Percentiles rank a stretch among this genome's conserved stretches.
These are phyloP conservation scores for Orbicella faveolata DNA, from an alignment of 64 coral and sea anemone genomes.

Conservation along the genomic window DNA sequence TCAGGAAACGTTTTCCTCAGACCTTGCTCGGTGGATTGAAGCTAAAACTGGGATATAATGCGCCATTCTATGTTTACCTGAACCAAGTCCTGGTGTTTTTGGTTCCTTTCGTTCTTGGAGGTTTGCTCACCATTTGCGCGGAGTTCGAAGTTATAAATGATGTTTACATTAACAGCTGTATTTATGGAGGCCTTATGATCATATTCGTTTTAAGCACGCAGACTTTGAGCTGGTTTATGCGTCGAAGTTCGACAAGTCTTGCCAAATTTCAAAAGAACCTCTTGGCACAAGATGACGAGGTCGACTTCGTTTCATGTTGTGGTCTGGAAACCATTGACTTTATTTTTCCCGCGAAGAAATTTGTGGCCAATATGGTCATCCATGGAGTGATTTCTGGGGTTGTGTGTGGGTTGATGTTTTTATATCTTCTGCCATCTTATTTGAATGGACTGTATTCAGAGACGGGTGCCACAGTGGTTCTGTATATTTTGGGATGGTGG, in stretches of 20 bases:
- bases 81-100: conserved; percentile 84
- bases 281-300: conserved; percentile 86
- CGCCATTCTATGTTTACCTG: conserved; percentile 85
- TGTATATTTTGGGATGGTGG: conserved; percentile 78
- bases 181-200: conserved; percentile 72
- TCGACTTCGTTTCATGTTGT: conserved; percentile 96
- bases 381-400: conserved; percentile 71
- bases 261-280: conserved; percentile 74
- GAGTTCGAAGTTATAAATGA: conserved; percentile 66
- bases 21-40: conserved; percentile 84
- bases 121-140: conserved; percentile 73
- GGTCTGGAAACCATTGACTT: conserved; percentile 82
- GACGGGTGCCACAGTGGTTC: conserved; percentile 47
- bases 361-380: conserved; percentile 56
- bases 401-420: conserved; percentile 69
- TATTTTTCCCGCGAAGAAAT: conserved; percentile 72
- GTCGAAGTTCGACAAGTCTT: conserved; percentile 51
- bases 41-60: conserved; percentile 81
- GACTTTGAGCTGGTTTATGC: conserved; percentile 55
- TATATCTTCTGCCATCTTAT: conserved; percentile 78
- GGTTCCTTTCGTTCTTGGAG: conserved; percentile 70
- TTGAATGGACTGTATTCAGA: conserved; percentile 56
- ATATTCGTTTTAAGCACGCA: conserved; percentile 47
- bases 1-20: conserved; percentile 90
- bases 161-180: conserved; percentile 51